Base-by-base conservation (phyloP, 2,888 invertebrate genomes). In the Lathronympha strigana region DNA sequence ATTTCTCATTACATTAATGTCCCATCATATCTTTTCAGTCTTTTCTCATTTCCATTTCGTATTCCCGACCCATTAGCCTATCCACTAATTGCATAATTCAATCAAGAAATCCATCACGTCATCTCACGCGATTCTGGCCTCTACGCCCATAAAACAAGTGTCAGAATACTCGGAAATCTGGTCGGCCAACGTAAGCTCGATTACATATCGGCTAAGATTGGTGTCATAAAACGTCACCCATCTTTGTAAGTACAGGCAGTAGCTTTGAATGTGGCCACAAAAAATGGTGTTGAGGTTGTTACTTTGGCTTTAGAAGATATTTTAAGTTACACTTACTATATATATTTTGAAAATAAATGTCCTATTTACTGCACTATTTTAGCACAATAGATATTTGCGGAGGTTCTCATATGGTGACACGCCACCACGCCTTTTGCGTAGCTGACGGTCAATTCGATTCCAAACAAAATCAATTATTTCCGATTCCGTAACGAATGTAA, bases 211-310 rank as follows among this genome's bases (percentile, higher is more conserved):
- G 73, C 76, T 74, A 78, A 81, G 81, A 84, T 83, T 81, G 81
- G 71, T 62, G 72, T 79, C 84, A 79, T 85, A 83, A 83, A 84
- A 76, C 78, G 80, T 76, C 79, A 79, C 78, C 80, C 81, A 79
- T 82, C 80, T 76, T 73, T 74, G 81, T 82, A 79, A 84, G 82
- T 82, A 79, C 69, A 69, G 74, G 73, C 75, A 81, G 81, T 78
- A 76, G 75, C 76, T 77, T 73, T 74, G 68, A 66, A 67, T 75
- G 49, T 70, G 75, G 77, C 74, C 73, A 72, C 19, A 43, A 68
- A 71, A 72, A 47, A n/a, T 38, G 69, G 15, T 15, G 4, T 28
- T 33, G 8, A 15, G 33, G 4, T 17, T 33, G 11, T 11, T 9
- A 13, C 13, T 31, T 36, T n/a, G n/a, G n/a, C 36, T n/a, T n/a